A percentile compares a stretch with the other conserved stretches of the same genome.
These are phyloP conservation scores for Tachina grossa DNA, from an alignment of 2,888 invertebrate genomes.

Conservation along the genomic window DNA sequence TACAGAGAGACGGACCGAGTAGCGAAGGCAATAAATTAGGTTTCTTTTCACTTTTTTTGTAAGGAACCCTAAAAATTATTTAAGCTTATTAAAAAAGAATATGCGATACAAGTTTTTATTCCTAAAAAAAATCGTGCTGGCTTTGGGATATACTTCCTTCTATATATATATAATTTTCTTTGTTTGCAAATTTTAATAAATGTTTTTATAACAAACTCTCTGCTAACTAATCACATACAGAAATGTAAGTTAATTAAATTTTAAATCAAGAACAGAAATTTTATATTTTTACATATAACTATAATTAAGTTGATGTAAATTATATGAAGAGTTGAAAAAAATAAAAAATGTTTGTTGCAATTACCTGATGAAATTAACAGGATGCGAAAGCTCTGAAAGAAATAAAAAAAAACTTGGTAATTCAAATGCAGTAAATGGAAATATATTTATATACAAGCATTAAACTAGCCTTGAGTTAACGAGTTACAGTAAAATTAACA, in stretches of 20 bases:
- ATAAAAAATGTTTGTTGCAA: slow-evolving; percentile 37
- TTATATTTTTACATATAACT: not conserved
- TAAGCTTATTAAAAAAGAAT: too few relatives aligned
- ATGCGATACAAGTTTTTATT: too few relatives aligned
- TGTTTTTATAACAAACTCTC: not conserved
- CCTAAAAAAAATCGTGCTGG: not conserved
- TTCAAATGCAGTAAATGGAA: not conserved
- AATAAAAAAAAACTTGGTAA: not conserved
- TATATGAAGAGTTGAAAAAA: not conserved
- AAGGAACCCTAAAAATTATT: too few relatives aligned
- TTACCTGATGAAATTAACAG: slow-evolving; percentile 27
- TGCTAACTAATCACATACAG: not conserved
- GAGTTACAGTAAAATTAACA: too few relatives aligned
- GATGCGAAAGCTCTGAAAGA: not conserved
- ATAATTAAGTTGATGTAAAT: not conserved
- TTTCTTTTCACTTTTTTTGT: too few relatives aligned
- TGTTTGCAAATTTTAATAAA: not conserved
- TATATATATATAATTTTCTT: not conserved
- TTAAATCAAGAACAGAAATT: slow-evolving; percentile 9
- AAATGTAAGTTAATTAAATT: slow-evolving; percentile 9
- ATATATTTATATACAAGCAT: too few relatives aligned
- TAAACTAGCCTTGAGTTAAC: too few relatives aligned
- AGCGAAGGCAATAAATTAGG: too few relatives aligned
- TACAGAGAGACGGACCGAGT: too few relatives aligned
- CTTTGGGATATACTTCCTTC: not conserved